Conservation (phyloP, 2,797 vertebrate genomes). For the Malurus leucopterus region DNA sequence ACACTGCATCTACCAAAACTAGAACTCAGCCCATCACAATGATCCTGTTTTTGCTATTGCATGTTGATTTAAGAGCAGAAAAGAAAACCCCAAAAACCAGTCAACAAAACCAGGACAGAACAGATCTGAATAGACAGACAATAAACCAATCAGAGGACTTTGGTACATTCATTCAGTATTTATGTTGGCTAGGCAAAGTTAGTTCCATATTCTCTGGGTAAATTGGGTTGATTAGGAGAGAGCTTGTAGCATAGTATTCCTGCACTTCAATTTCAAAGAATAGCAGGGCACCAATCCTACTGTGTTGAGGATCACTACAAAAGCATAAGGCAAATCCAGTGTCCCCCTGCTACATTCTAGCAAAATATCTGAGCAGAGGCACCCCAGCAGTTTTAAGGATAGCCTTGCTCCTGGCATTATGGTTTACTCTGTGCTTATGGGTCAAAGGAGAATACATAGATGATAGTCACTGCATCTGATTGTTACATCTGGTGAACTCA, state of each 20-base stretch:
- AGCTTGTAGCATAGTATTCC: neutral
- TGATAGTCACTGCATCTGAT: neutral
- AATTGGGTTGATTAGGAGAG: neutral
- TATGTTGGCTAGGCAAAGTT: neutral
- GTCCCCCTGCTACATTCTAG: neutral
- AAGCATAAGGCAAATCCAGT: neutral
- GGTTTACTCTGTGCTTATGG: neutral
- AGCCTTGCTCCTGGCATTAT: neutral
- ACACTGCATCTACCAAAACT: neutral
- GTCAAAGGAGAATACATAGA: neutral
- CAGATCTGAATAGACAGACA: neutral
- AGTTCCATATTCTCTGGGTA: neutral
- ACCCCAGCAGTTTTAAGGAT: neutral
- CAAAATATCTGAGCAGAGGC: neutral
- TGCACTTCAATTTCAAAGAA: neutral
- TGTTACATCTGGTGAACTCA: neutral
- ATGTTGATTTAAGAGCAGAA: neutral
- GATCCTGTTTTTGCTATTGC: neutral
- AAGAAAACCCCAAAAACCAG: neutral
- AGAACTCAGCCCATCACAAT: neutral
- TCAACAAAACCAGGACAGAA: neutral
- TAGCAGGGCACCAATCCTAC: neutral
- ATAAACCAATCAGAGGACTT: neutral
- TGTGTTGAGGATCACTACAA: neutral
- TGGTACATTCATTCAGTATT: neutral